Percentiles rank a stretch among this genome's conserved stretches.
phyloP scores from a whole-genome alignment of 2,113 vertebrate species.

The Ceyx margarethae region DNA sequence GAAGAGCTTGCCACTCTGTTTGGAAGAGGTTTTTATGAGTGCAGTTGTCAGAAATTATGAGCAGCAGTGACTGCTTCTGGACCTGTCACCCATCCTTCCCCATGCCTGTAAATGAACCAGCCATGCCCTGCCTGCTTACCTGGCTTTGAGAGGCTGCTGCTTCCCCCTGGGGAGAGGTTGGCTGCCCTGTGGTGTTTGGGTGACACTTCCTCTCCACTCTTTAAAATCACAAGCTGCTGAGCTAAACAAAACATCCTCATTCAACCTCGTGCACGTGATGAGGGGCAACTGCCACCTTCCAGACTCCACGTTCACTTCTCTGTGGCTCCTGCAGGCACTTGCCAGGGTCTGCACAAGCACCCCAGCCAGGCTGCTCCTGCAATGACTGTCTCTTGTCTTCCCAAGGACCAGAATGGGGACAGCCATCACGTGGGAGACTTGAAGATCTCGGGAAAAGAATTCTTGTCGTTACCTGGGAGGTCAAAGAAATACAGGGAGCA shows the following conservation, averaged over 20 bases:
- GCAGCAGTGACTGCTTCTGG: neutral
- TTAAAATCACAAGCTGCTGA: neutral
- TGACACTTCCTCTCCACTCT: neutral
- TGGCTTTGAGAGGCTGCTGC: neutral
- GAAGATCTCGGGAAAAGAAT: slow-evolving; percentile 76
- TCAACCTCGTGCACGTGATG: neutral
- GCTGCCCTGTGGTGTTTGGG: neutral
- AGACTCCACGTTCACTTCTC: fast-evolving
- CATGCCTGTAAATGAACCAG: neutral
- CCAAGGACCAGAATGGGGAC: slow-evolving; percentile 86
- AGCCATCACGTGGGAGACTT: slow-evolving; percentile 79
- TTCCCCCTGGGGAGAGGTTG: neutral
- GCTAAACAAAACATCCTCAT: neutral
- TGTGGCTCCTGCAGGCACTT: neutral
- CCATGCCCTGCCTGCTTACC: neutral
- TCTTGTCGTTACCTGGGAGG: slow-evolving; percentile 72
- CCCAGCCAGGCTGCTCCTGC: neutral
- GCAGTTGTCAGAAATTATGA: neutral
- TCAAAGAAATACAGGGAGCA: slow-evolving; percentile 81
- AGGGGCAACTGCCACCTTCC: neutral
- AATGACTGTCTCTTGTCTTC: neutral
- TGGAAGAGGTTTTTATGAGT: neutral
- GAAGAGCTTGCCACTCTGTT: neutral
- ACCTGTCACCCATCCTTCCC: neutral
- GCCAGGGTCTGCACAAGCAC: neutral